Evolutionary conservation across 1,140 invertebrate genomes (phyloP).

Genomic region (Phocides pigmalion): DNA sequence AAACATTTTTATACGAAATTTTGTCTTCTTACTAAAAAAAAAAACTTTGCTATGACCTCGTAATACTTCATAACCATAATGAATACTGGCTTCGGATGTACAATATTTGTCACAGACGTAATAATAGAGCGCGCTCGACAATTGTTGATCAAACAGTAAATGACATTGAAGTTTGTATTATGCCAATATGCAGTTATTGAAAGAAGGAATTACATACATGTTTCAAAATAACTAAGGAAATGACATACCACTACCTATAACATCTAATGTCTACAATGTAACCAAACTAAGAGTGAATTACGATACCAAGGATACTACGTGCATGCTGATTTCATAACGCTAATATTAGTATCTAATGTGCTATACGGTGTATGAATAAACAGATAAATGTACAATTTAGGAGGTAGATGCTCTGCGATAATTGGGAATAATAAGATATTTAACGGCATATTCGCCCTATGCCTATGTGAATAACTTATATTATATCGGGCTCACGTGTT

Average conservation of each 20-base stretch:
- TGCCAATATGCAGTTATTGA: constrained; percentile 42
- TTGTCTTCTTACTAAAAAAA: too few species aligned
- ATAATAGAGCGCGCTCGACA: constrained; percentile 25
- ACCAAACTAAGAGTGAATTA: constrained; percentile 57
- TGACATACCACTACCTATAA: constrained; percentile 47
- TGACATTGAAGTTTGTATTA: constrained; percentile 48
- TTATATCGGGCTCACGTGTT: too few species aligned
- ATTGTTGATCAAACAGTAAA: constrained; percentile 49
- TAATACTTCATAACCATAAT: not conserved
- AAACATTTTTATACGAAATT: not conserved
- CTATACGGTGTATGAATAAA: constrained; percentile 60
- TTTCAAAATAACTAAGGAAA: constrained; percentile 43
- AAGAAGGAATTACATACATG: constrained; percentile 41
- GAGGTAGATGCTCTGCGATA: constrained; percentile 43
- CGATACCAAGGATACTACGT: constrained; percentile 61
- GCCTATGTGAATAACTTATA: too few species aligned
- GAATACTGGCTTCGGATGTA: not conserved
- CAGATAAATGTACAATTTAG: constrained; percentile 45
- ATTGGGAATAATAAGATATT: not conserved
- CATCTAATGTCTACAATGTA: constrained; percentile 56
- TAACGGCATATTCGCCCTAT: not conserved
- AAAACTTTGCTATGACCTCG: too few species aligned
- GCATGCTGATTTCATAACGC: constrained; percentile 69
- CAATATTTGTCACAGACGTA: constrained; percentile 2
- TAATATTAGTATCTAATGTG: constrained; percentile 65